Evolutionary conservation across 2,888 invertebrate species (phyloP).

Genomic region (Drosophila mimica): DNA sequence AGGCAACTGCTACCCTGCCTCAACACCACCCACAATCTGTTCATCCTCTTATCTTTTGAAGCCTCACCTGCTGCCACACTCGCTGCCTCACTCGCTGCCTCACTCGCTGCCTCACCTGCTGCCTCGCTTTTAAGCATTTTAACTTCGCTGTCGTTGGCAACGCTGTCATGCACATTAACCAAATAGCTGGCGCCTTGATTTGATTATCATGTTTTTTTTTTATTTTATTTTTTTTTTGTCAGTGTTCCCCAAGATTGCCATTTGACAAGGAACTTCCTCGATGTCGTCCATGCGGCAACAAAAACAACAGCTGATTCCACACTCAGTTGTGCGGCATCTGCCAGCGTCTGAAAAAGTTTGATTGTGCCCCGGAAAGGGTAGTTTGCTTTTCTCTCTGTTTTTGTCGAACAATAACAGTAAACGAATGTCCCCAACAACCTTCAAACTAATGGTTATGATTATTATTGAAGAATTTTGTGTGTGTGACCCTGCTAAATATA

Average conservation of each 20-base stretch:
- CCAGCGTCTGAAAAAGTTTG: conserved; percentile 24
- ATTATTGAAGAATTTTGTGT: conserved; percentile 7
- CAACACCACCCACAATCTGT: not conserved
- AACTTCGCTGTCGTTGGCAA: conserved; percentile 42
- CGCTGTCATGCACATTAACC: conserved; percentile 71
- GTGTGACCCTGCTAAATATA: conserved; percentile 3
- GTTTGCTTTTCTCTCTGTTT: conserved; percentile 4
- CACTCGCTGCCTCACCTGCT: conserved; percentile 47
- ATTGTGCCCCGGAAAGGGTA: conserved; percentile 40
- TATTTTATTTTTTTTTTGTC: conserved; percentile 14
- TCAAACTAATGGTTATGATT: conserved; percentile 13
- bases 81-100: not conserved
- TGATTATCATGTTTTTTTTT: conserved; percentile 68
- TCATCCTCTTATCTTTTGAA: conserved; percentile 10
- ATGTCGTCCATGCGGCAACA: conserved; percentile 39
- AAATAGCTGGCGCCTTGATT: conserved; percentile 80
- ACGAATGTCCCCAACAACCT: conserved; percentile 16
- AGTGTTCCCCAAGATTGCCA: conserved; percentile 54
- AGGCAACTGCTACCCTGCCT: not conserved
- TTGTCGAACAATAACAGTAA: conserved; percentile 20
- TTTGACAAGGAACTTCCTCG: conserved; percentile 75
- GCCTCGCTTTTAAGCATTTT: conserved; percentile 71
- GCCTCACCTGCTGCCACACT: conserved; percentile 9
- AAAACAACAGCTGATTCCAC: conserved; percentile 29
- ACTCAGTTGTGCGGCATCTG: conserved; percentile 26